phyloP scores from a whole-genome alignment of 2,888 invertebrate genomes.

The Leptopterna dolabrata region DNA sequence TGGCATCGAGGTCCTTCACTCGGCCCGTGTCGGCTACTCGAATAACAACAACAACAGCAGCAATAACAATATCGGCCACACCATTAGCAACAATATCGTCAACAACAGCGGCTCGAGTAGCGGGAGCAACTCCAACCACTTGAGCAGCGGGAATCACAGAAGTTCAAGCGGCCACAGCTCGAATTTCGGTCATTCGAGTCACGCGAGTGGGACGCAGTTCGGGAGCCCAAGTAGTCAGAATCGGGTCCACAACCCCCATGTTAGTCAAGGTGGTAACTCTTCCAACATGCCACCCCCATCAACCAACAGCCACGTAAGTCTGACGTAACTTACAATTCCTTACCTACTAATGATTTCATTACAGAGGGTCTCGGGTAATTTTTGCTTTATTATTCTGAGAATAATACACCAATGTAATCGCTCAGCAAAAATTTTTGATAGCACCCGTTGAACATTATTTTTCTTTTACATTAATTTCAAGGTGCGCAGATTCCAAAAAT shows the following conservation, averaged over 20 bases:
- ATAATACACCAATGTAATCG: no score
- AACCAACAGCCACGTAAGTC: conserved; percentile 16
- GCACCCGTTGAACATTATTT: no score
- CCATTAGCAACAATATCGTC: neutral
- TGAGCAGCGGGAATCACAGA: neutral
- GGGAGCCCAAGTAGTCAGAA: conserved; percentile 12
- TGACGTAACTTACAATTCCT: no score
- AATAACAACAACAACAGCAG: conserved; percentile 54
- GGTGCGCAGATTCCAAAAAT: no score
- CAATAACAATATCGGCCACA: conserved; percentile 27
- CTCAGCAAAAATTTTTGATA: no score
- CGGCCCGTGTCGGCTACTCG: conserved; percentile 60
- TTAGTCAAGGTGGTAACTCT: neutral
- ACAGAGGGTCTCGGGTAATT: no score
- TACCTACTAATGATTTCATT: no score
- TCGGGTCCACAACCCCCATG: conserved; percentile 21
- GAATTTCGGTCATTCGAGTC: conserved; percentile 14
- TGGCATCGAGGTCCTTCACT: conserved; percentile 68
- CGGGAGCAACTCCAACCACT: neutral
- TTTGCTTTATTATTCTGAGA: no score
- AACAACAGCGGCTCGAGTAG: neutral
- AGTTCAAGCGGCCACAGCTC: neutral
- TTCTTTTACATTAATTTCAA: no score
- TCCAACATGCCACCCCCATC: conserved; percentile 13
- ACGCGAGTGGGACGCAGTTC: neutral